Conservation (phyloP, 1,140 invertebrate genomes). For the Eupristina koningsbergeri region DNA sequence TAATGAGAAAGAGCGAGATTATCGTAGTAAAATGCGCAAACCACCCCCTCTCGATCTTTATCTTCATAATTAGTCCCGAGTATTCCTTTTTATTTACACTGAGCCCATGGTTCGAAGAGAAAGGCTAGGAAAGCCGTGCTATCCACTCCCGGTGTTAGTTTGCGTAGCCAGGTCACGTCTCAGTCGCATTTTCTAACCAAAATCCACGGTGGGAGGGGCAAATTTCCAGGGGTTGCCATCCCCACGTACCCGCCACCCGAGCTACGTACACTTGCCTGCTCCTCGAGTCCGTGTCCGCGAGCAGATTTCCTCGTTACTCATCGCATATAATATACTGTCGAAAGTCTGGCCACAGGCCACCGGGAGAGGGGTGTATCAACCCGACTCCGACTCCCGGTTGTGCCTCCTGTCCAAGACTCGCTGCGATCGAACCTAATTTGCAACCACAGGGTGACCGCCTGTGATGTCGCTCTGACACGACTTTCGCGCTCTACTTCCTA, state of each 20-base stretch:
- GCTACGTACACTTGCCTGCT: background rate
- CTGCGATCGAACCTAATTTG: slow-evolving; percentile 58
- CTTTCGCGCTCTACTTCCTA: background rate
- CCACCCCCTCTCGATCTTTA: background rate
- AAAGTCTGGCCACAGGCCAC: slow-evolving; percentile 38
- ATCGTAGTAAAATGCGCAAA: background rate
- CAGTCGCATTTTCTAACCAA: slow-evolving; percentile 60
- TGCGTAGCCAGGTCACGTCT: slow-evolving; percentile 61
- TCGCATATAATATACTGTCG: slow-evolving; percentile 36
- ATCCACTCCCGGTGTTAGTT: background rate
- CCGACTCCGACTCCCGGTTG: no score
- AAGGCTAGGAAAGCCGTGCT: background rate
- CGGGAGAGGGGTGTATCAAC: no score
- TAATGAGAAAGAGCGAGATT: background rate
- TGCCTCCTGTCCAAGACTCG: background rate
- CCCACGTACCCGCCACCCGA: background rate
- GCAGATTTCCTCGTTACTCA: slow-evolving; percentile 59
- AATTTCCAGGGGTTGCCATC: background rate
- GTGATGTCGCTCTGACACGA: background rate
- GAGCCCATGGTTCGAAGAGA: background rate
- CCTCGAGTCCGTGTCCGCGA: background rate
- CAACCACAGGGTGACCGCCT: slow-evolving; percentile 53
- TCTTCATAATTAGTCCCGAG: slow-evolving; percentile 47
- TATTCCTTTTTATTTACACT: slow-evolving; percentile 15
- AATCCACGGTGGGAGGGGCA: slow-evolving; percentile 19